phyloP scores from a whole-genome alignment of 1,140 invertebrate genomes.

The Plutomurus gul region DNA sequence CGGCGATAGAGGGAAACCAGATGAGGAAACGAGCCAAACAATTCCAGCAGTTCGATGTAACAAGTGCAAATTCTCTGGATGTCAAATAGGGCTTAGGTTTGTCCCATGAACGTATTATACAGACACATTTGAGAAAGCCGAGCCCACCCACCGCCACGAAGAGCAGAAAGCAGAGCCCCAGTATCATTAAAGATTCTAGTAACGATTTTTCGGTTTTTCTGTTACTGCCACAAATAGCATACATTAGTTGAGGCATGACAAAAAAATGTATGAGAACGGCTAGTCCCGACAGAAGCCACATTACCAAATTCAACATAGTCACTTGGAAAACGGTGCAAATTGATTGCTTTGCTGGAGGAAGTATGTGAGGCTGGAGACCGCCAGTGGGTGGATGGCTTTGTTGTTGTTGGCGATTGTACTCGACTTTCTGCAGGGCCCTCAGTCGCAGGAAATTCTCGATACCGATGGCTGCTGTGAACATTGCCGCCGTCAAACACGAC shows the following conservation, averaged over 20 bases:
- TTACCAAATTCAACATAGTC: slow-evolving; percentile 47
- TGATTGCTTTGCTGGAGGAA: slow-evolving; percentile 34
- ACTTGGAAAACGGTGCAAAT: slow-evolving; percentile 53
- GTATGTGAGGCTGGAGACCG: not conserved
- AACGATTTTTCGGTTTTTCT: slow-evolving; percentile 34
- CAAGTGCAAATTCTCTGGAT: slow-evolving; percentile 52
- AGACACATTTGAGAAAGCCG: slow-evolving; percentile 52
- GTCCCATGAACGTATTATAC: slow-evolving; percentile 50
- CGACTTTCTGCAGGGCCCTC: slow-evolving; percentile 39
- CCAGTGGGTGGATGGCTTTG: not conserved
- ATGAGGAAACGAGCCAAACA: slow-evolving; percentile 48
- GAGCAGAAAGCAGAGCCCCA: slow-evolving; percentile 43
- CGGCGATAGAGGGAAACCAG: slow-evolving; percentile 49
- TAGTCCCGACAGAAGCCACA: slow-evolving; percentile 49
- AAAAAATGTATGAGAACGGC: slow-evolving; percentile 49
- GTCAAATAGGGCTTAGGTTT: slow-evolving; percentile 50
- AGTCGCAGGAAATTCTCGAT: slow-evolving; percentile 52
- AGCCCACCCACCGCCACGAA: slow-evolving; percentile 50
- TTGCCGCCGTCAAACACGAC: slow-evolving; percentile 50
- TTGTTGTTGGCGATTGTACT: slow-evolving; percentile 37
- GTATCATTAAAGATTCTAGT: slow-evolving; percentile 44
- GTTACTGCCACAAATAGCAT: slow-evolving; percentile 44
- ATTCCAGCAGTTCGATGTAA: slow-evolving; percentile 49
- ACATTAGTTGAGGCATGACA: slow-evolving; percentile 50
- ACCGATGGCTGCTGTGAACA: slow-evolving; percentile 48